Evolutionary conservation across 2,797 vertebrate genomes (phyloP).

Genomic region (Sebastes hopkinsi): DNA sequence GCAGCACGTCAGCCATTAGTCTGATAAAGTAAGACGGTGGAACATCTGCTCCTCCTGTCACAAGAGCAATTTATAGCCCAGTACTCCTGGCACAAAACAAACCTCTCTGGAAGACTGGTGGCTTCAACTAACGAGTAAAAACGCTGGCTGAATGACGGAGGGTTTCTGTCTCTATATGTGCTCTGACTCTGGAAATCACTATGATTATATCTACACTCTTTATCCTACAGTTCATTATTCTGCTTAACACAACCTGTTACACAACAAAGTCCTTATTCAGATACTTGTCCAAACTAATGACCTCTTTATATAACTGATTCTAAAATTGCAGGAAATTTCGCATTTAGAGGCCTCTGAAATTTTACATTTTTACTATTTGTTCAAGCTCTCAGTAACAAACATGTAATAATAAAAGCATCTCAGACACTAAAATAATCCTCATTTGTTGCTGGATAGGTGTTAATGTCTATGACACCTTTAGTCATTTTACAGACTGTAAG

Average conservation of each 20-base stretch:
- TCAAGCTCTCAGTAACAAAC: neutral
- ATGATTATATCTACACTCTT: neutral
- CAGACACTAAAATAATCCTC: neutral
- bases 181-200: neutral
- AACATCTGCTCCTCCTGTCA: constrained; percentile 56
- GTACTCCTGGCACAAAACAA: constrained; percentile 42
- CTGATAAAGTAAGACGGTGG: constrained; percentile 36
- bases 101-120: constrained; percentile 30
- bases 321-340: neutral
- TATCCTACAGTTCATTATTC: neutral
- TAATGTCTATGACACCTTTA: neutral
- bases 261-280: neutral
- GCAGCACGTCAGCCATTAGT: constrained; percentile 17
- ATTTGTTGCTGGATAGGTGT: neutral
- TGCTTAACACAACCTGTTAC: neutral
- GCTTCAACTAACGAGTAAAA: constrained; percentile 31
- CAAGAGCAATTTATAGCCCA: constrained; percentile 48
- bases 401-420: neutral
- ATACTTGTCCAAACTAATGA: neutral
- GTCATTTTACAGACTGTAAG: neutral
- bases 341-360: neutral
- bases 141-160: constrained; percentile 1
- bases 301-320: neutral
- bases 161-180: neutral
- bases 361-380: neutral